phyloP scores from a whole-genome alignment of 2,797 vertebrate genomes.

The Parauchenoglanis punctatus region DNA sequence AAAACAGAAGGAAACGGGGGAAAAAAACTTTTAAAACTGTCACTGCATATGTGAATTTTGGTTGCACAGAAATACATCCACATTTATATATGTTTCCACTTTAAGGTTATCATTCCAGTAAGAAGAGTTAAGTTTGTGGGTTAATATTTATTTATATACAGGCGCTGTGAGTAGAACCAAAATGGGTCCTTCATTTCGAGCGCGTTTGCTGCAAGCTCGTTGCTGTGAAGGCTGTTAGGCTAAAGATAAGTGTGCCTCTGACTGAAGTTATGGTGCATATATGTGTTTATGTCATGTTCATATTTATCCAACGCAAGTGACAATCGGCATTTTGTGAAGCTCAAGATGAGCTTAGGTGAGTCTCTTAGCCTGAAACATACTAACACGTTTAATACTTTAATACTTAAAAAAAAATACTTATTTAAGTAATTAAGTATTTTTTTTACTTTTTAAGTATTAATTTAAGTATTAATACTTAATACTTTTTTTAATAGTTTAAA shows the following conservation, averaged over 20 bases:
- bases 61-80: neutral
- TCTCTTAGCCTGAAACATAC: neutral
- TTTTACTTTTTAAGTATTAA: no score
- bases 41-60: neutral
- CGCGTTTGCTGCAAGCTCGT: neutral
- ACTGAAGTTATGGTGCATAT: neutral
- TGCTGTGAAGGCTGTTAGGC: neutral
- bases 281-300: neutral
- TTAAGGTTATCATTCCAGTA: neutral
- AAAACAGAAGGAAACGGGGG: neutral
- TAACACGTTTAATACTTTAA: neutral
- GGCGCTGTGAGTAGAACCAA: conserved; percentile 34
- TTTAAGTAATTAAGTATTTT: no score
- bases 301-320: neutral
- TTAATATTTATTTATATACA: conserved; percentile 21
- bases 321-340: neutral
- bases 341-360: conserved; percentile 47
- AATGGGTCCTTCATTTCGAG: conserved; percentile 23
- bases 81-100: neutral
- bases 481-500: no score
- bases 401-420: no score
- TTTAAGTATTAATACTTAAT: no score
- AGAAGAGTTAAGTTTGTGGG: neutral
- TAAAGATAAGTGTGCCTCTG: neutral
- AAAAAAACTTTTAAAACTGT: neutral